phyloP scores from a whole-genome alignment of 2,888 invertebrate species.

The Pandemis cinnamomeana region DNA sequence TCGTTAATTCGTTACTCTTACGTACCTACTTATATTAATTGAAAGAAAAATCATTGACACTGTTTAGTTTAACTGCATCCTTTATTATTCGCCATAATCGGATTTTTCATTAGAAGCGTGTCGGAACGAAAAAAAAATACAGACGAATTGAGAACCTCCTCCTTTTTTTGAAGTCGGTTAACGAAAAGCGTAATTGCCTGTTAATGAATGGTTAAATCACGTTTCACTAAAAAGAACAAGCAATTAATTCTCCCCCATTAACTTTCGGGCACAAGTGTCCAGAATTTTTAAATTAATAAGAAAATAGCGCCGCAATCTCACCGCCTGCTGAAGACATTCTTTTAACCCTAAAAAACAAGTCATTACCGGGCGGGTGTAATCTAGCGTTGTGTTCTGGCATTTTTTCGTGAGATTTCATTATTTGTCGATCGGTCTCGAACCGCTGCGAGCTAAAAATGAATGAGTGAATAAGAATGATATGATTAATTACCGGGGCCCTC shows the following conservation, averaged over 20 bases:
- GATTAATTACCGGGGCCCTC: slow-evolving; percentile 83
- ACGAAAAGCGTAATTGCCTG: slow-evolving; percentile 43
- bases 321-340: slow-evolving; percentile 80
- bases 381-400: slow-evolving; percentile 74
- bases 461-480: slow-evolving; percentile 64
- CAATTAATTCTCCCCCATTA: slow-evolving; percentile 70
- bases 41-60: not conserved
- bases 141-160: too few relatives aligned
- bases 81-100: not conserved
- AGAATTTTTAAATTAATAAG: slow-evolving; percentile 75
- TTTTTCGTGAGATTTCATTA: slow-evolving; percentile 79
- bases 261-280: slow-evolving; percentile 55
- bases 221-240: slow-evolving; percentile 52
- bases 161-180: too few relatives aligned
- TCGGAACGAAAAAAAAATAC: not conserved
- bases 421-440: slow-evolving; percentile 74
- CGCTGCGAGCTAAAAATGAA: slow-evolving; percentile 67
- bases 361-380: slow-evolving; percentile 81
- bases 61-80: not conserved
- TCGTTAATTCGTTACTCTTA: too few relatives aligned
- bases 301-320: slow-evolving; percentile 60
- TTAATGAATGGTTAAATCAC: slow-evolving; percentile 53
- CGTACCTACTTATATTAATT: not conserved
- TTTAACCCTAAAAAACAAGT: slow-evolving; percentile 84
- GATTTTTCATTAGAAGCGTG: not conserved